These are phyloP conservation scores for Pollenia amentaria DNA, from an alignment of 2,888 invertebrate genomes.

Conservation along the genomic window DNA sequence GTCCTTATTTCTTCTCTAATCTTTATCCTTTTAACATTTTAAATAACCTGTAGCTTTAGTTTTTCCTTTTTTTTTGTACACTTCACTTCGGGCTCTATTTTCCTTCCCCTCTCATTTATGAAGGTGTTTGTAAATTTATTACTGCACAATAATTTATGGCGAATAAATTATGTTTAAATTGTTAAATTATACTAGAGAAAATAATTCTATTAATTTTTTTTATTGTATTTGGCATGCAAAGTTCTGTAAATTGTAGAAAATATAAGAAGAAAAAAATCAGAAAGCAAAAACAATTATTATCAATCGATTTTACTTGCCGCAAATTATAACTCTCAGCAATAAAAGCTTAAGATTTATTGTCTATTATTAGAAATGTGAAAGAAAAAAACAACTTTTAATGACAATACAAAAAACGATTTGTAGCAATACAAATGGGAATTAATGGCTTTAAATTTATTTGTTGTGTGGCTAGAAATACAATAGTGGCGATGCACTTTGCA, in stretches of 20 bases:
- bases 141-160: conserved; percentile 60
- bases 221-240: conserved; percentile 38
- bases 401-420: conserved; percentile 14
- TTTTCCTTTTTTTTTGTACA: conserved; percentile 15
- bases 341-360: conserved; percentile 7
- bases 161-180: conserved; percentile 70
- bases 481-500: too few relatives aligned
- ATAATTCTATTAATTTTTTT: conserved; percentile 27
- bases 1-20: too few relatives aligned
- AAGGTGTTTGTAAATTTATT: conserved; percentile 24
- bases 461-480: neutral
- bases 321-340: conserved; percentile 17
- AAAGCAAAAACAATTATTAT: conserved; percentile 5
- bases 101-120: too few relatives aligned
- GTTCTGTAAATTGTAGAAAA: conserved; percentile 11
- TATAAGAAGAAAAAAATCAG: conserved; percentile 5
- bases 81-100: neutral
- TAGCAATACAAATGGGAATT: conserved; percentile 38
- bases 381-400: conserved; percentile 12
- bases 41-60: conserved; percentile 42
- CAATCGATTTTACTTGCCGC: conserved; percentile 4
- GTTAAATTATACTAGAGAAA: conserved; percentile 49
- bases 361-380: neutral
- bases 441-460: conserved; percentile 8
- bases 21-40: neutral